Conservation (phyloP, 2,888 invertebrate genomes). For the Drosophila crucigera region DNA sequence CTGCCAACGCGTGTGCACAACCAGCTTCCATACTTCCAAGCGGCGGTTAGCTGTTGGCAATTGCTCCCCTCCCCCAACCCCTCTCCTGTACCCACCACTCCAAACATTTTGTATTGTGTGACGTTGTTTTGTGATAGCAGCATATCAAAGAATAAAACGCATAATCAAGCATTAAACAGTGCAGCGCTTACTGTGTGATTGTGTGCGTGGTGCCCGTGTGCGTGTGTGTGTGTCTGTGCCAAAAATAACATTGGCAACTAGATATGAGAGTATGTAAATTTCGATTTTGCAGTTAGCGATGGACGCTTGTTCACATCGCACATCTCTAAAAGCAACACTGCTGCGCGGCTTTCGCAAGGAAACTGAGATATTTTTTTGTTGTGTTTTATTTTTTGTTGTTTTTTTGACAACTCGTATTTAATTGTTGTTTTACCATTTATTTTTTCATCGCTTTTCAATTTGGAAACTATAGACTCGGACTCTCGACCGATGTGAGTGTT, state of each 20-base stretch:
- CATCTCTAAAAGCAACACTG: slow-evolving; percentile 57
- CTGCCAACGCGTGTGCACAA: slow-evolving; percentile 54
- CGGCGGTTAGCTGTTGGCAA: slow-evolving; percentile 30
- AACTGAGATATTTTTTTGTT: slow-evolving; percentile 24
- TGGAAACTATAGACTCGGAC: slow-evolving; percentile 30
- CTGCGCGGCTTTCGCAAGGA: slow-evolving; percentile 58
- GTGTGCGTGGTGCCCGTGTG: slow-evolving; percentile 8
- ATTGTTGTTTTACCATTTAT: slow-evolving; percentile 21
- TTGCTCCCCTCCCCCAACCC: neutral
- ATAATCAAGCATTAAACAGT: slow-evolving; percentile 10
- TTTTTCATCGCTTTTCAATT: slow-evolving; percentile 20
- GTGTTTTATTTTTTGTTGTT: slow-evolving; percentile 8
- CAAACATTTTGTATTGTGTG: neutral
- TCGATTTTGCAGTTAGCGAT: slow-evolving; percentile 42
- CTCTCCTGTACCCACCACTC: neutral
- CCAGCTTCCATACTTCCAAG: slow-evolving; percentile 20
- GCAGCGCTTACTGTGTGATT: neutral
- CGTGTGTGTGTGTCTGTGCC: slow-evolving; percentile 20
- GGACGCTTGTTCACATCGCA: slow-evolving; percentile 44
- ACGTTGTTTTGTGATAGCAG: neutral
- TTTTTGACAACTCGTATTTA: slow-evolving; percentile 45
- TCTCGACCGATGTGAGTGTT: slow-evolving; percentile 27
- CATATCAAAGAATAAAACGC: neutral
- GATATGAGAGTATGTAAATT: slow-evolving; percentile 38
- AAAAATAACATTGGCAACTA: slow-evolving; percentile 57